Evolutionary conservation across 2,888 invertebrate species (phyloP).

Genomic region (Amblyjoppa proteus): DNA sequence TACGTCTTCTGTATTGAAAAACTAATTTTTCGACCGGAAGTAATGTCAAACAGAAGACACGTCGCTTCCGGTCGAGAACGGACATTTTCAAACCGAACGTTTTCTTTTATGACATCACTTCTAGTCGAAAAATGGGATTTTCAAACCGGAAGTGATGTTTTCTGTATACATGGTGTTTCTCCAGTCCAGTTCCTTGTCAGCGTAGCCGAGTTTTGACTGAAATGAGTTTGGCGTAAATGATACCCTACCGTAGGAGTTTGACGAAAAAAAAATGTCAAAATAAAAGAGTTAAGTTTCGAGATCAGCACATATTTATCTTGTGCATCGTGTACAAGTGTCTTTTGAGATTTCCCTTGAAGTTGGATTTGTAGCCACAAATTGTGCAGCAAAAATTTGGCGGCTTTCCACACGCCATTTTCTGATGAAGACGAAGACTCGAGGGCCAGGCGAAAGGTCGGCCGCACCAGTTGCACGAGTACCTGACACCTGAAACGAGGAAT

Average conservation of each 20-base stretch:
- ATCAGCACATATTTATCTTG: constrained; percentile 69
- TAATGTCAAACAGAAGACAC: too few relatives aligned
- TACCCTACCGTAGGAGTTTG: not conserved
- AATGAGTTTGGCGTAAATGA: not conserved
- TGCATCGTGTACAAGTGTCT: constrained; percentile 76
- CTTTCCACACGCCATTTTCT: constrained; percentile 80
- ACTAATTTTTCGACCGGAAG: too few relatives aligned
- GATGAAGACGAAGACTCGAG: constrained; percentile 79
- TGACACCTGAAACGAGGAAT: constrained; percentile 74
- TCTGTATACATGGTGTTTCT: not conserved
- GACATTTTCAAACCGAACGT: too few relatives aligned
- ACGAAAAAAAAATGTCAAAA: not conserved
- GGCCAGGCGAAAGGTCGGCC: constrained; percentile 77
- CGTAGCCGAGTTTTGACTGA: not conserved
- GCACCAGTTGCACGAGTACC: constrained; percentile 77
- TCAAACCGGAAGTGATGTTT: not conserved
- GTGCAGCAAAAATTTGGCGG: constrained; percentile 78
- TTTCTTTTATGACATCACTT: too few relatives aligned
- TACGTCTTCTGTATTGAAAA: too few relatives aligned
- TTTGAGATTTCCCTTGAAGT: constrained; percentile 81
- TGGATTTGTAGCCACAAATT: constrained; percentile 78
- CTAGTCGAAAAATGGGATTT: not conserved
- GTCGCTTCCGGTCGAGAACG: too few relatives aligned
- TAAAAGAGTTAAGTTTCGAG: not conserved
- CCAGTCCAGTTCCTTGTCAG: not conserved